These are phyloP conservation scores for Drosophila pachea DNA, from an alignment of 1,140 invertebrate species.

Conservation along the genomic window DNA sequence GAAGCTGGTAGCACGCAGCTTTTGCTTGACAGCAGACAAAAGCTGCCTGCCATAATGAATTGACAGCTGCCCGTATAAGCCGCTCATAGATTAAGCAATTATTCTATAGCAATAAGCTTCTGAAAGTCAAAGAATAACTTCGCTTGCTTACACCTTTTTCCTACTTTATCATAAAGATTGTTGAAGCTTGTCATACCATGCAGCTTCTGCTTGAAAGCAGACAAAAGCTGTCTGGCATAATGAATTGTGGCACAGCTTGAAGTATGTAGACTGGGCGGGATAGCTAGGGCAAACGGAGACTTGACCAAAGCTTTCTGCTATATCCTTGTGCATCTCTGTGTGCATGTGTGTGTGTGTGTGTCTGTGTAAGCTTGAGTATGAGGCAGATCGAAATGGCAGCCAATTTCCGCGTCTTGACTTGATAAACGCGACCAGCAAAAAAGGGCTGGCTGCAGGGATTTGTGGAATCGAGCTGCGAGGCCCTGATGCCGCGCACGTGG, in stretches of 20 bases:
- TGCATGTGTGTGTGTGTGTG: background rate
- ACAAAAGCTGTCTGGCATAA: background rate
- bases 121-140: too few species aligned
- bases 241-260: too few species aligned
- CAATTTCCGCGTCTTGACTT: conserved; percentile 56
- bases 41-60: background rate
- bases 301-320: conserved; percentile 36
- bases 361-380: conserved; percentile 1
- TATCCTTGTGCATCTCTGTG: conserved; percentile 25
- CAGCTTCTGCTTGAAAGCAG: background rate
- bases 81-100: too few species aligned
- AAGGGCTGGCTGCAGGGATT: conserved; percentile 5
- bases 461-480: conserved; percentile 7
- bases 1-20: background rate
- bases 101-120: too few species aligned
- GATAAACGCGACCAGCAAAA: conserved; percentile 41
- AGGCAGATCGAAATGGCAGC: conserved; percentile 54
- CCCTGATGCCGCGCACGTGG: conserved; percentile 19
- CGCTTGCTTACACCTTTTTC: too few species aligned
- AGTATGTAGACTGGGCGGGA: too few species aligned
- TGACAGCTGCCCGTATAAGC: too few species aligned
- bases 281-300: conserved; percentile 3
- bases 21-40: background rate
- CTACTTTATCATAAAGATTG: too few species aligned
- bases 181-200: background rate